phyloP scores from a whole-genome alignment of 2,113 vertebrate species.

The Macrotis lagotis region DNA sequence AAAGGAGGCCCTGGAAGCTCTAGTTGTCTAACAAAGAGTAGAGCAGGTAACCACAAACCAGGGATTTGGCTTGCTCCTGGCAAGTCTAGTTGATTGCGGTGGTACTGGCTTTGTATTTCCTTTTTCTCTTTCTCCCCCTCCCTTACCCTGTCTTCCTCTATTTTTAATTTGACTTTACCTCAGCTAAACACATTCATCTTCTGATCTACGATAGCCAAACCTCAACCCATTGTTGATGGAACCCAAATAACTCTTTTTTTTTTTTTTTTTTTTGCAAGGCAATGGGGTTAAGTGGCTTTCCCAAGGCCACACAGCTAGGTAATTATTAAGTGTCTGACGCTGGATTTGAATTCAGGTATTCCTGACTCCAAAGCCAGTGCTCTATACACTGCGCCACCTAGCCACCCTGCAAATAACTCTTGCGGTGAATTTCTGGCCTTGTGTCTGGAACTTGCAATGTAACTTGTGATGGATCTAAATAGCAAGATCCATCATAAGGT shows the following conservation, averaged over 20 bases:
- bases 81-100: constrained; percentile 48
- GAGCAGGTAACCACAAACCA: constrained; percentile 80
- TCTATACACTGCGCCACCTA: too few species aligned
- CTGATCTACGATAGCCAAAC: not conserved
- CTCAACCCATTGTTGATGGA: constrained; percentile 16
- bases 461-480: not conserved
- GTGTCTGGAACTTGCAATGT: not conserved
- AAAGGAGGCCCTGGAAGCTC: constrained; percentile 69
- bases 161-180: constrained; percentile 66
- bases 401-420: too few species aligned
- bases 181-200: constrained; percentile 7
- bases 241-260: constrained; percentile 41
- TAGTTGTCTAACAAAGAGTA: constrained; percentile 64
- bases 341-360: too few species aligned
- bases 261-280: too few species aligned
- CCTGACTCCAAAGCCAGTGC: too few species aligned
- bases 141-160: constrained; percentile 62
- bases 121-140: constrained; percentile 49
- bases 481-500: not conserved
- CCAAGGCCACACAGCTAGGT: too few species aligned
- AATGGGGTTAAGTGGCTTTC: too few species aligned
- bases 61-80: constrained; percentile 54
- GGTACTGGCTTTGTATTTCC: constrained; percentile 32
- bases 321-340: too few species aligned
- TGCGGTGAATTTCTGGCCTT: not conserved